Base-by-base conservation (phyloP, 1,140 invertebrate genomes). In the Aricia agestis region DNA sequence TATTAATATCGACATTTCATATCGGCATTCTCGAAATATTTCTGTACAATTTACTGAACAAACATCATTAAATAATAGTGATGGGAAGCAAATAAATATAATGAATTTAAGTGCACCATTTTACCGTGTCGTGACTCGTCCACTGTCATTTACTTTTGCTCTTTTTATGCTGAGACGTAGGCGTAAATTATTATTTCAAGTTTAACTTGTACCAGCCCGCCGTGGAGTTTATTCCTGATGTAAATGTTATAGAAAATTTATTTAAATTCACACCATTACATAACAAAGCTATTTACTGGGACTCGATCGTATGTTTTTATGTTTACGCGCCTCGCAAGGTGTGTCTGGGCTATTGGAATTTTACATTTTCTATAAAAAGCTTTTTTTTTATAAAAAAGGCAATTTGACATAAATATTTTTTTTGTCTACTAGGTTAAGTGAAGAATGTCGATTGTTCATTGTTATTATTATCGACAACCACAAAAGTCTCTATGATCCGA, bases 191-290 rank as follows among this genome's bases (percentile, higher is more conserved):
- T 78, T 77, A 80, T 76, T 74, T 72, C 71, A 76, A 76, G 73
- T 74, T 74, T 45, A 74, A 70, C 71, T 73, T 72, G 75, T 73
- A 74, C 72, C 58, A 63, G 71, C 76, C 68, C 72, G 58, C 67
- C 72, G 74, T 78, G 68, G 77, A 78, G 84, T 89, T 89, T 87
- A 88, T 88, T 87, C 85, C 79, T 87, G 84, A 90, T 90, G 87
- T 87, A 90, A 90, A 90, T 90, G 84, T 89, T 87, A 90, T 90
- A 89, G 88, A 86, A 88, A 86, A 87, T 90, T 85, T 90, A 90
- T 89, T 87, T 88, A 88, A 90, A 90, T 90, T 82, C 81, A 75
- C 77, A 81, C 87, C 88, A 90, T 90, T 90, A 90, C 86, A 90
- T 90, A 89, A 88, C 84, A 78, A 90, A 87, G 84, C 82, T 85